A percentile compares a stretch with the other conserved stretches of the same genome.
Evolutionary conservation across 2,888 invertebrate genomes (phyloP).

Genomic region (Galerucella pusilla): DNA sequence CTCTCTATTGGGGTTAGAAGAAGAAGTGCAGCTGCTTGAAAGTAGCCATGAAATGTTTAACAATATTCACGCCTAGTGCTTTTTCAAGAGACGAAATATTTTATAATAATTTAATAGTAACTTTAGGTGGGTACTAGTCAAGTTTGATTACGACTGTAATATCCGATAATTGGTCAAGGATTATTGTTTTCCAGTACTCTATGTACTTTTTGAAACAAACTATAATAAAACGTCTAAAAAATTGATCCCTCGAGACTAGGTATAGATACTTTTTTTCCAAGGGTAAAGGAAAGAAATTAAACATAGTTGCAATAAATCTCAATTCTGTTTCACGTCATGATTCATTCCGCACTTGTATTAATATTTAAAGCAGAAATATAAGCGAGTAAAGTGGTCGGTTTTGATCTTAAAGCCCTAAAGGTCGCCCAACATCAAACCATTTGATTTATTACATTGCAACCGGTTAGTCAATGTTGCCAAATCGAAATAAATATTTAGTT

Average conservation of each 20-base stretch:
- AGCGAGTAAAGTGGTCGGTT: slow-evolving; percentile 52
- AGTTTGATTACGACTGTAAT: too few relatives aligned
- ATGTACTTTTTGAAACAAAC: too few relatives aligned
- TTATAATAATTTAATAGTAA: too few relatives aligned
- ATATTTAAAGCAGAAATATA: slow-evolving; percentile 48
- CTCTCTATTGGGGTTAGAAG: too few relatives aligned
- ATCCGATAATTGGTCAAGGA: too few relatives aligned
- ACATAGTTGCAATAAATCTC: slow-evolving; percentile 33
- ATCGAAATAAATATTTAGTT: background rate
- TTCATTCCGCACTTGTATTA: slow-evolving; percentile 48
- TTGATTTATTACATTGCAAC: slow-evolving; percentile 57
- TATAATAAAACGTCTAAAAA: background rate
- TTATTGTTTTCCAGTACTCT: too few relatives aligned
- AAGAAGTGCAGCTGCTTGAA: too few relatives aligned
- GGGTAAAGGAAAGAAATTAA: slow-evolving; percentile 8
- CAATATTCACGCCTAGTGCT: too few relatives aligned
- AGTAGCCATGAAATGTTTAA: too few relatives aligned
- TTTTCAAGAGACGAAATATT: too few relatives aligned
- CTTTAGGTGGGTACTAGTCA: too few relatives aligned
- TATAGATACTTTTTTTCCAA: background rate
- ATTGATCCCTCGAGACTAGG: background rate
- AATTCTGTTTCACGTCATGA: slow-evolving; percentile 33
- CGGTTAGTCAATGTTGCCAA: slow-evolving; percentile 4
- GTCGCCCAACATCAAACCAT: slow-evolving; percentile 52
- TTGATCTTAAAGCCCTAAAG: slow-evolving; percentile 54